Conservation (phyloP, 2,797 vertebrate species). For the Arnoldichthys spilopterus region DNA sequence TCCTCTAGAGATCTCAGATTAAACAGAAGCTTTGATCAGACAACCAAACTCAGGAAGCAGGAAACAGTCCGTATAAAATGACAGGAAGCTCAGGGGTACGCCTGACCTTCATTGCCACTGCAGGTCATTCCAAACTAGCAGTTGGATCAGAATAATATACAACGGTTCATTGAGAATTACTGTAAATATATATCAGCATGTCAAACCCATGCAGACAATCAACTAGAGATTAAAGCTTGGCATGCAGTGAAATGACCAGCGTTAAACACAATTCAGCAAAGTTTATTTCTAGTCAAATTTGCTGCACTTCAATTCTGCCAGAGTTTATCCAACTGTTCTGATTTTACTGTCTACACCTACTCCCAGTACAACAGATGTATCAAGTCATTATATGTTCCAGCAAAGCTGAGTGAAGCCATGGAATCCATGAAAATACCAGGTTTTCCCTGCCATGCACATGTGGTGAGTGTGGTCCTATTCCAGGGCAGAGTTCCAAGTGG, state of each 20-base stretch:
- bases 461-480: slow-evolving; percentile 36
- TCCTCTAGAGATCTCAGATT: not conserved
- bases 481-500: slow-evolving; percentile 50
- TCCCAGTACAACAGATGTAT: slow-evolving; percentile 37
- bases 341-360: slow-evolving; percentile 1
- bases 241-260: not conserved
- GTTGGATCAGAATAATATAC: not conserved
- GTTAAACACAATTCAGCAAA: not conserved
- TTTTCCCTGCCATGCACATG: slow-evolving; percentile 28
- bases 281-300: not conserved
- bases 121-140: slow-evolving; percentile 2
- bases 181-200: not conserved
- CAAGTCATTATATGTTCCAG: slow-evolving; percentile 32
- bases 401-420: not conserved
- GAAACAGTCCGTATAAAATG: slow-evolving; percentile 10
- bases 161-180: not conserved
- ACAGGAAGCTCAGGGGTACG: slow-evolving; percentile 35
- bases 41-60: slow-evolving; percentile 27
- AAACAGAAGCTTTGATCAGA: slow-evolving; percentile 42
- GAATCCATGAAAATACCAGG: slow-evolving; percentile 39
- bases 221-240: not conserved
- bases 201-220: not conserved
- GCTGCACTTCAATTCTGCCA: not conserved
- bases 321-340: slow-evolving; percentile 4
- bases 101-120: slow-evolving; percentile 17